Base-by-base conservation (phyloP, 2,888 invertebrate species). In the Itoplectis maculator region DNA sequence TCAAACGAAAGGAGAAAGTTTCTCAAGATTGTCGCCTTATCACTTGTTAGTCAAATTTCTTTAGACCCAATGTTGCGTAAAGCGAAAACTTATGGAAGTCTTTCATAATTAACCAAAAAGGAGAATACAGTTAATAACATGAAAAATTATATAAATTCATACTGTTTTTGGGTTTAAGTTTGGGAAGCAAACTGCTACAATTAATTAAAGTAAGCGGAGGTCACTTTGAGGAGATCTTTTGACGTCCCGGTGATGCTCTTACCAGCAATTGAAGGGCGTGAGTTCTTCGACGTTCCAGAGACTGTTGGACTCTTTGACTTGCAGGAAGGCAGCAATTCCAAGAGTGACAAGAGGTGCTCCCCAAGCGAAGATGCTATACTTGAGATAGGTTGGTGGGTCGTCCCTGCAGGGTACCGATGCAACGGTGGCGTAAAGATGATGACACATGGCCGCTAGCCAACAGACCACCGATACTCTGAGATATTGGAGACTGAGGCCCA, bases 371-470 rank as follows among this genome's bases (percentile, higher is more conserved):
- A 95, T 85, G 51, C 95, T 95, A 91, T 94, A 95, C 88, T 94
- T 94, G 88, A 91, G 92, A 91, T 92, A 93, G 40, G 92, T 92
- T 54, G 92, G 92, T 3, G 91, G 90, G 82, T 93, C 92, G 85
- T 92, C 92, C 13, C 92, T 87, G 7, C 90, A 88, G 2, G 92
- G 92, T 49, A 92, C 86, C 47, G 92, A 92, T 18, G 92, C 91
- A 0, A 92, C 92, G 13, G 91, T 92, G 54, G 93, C 93, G 91
- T 95, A 94, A 90, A 95, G 94, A 89, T 96, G 95, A 91, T 95
- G 95, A 20, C 95, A 94, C 94, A 96, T 95, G 15, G 95, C 94
- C 74, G 95, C 94, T 91, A 96, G 93, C 96, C 96, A 96, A 86
- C 95, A 95, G 82, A 95, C 94, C 13, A 95, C 94, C 63, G 95